Evolutionary conservation across 2,797 vertebrate species (phyloP), one percentile per base, ranked within the genome.

Genomic region (Choloepus didactylus): DNA sequence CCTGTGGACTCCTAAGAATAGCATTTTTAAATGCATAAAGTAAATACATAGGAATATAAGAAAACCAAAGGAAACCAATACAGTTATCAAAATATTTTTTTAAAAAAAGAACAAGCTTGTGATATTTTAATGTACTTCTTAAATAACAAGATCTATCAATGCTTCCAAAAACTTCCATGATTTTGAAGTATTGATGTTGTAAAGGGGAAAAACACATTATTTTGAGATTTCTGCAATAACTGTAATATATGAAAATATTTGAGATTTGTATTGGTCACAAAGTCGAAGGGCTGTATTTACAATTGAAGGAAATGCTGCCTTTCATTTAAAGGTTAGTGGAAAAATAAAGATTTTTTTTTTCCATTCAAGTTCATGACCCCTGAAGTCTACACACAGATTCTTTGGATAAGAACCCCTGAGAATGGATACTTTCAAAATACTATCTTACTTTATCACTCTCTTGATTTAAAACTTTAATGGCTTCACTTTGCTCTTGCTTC

Each of bases 401-500:
- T 85, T 85, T 59, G 3, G 15, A 56, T 85, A 16, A 85, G 9
- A 77, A 92, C 31, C 15, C 31, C 31, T 67, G 64, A 60, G 54
- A 90, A 72, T 21, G 70, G 76, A 21, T 80, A 14, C n/a, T 90
- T 90, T 60, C 38, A 90, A 73, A 82, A 72, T 62, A 25, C 25
- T 82, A 0, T 72, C 8, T 38, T 73, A 72, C 38, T 91, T 72
- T 51, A 72, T 82, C n/a, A 62, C 5, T 62, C 44, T 31, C 54
- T 73, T 89, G 54, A 31, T 72, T 23, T 62, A 15, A 91, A 72
- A 49, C n/a, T 7, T 62, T 44, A 2, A 21, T 35, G 35, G 35
- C 35, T 35, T 35, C 23, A 18, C 35, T 70, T 66, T 84, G 59
- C 21, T 77, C 23, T 54, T 85, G 81, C 23, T 29, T 77, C 38